Evolutionary conservation across 2,888 invertebrate species (phyloP), one percentile per base, ranked within the genome.

Genomic region (Rhingia rostrata): DNA sequence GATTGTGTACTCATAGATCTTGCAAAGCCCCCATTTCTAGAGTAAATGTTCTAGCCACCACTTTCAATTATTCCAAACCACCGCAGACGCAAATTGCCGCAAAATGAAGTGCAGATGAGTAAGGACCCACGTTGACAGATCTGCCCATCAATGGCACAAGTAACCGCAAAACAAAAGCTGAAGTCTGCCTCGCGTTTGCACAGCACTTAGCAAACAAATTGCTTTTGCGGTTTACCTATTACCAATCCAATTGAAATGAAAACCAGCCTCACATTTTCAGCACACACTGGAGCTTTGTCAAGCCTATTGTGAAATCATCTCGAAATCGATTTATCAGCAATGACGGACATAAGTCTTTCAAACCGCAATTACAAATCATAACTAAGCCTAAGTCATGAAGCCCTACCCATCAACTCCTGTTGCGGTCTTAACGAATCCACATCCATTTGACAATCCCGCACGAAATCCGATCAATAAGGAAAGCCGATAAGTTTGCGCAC

Each of bases 401-500:
- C 12, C n/a, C 43, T n/a, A 45, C 22, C 22, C 22, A 22, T 22
- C 22, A 43, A 12, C 30, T 37, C 10, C 39, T 58, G 5, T 22
- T 58, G 39, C 22, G 41, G 37, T 58, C 49, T 6, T 22, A n/a
- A n/a, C 5, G 43, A n/a, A 45, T 10, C 6, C 5, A 12, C 3
- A n/a, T 10, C 6, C 43, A 12, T 43, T 43, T 43, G 63, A 39
- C 61, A 61, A 9, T 56, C 58, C 12, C 9, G 4, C 33, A 54
- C 37, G 74, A 74, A 63, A 69, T 33, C n/a, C 58, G 69, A 74
- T 63, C 63, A 63, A 58, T 14, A n/a, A 37, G 39, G 9, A 56
- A 33, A 49, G 63, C 30, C 37, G 53, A 73, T 61, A 37, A 33
- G 32, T 30, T 4, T 60, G 33, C 33, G 49, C 43, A 67, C 41